These are phyloP conservation scores for Eubucco bourcierii DNA, from an alignment of 2,113 vertebrate genomes.

Conservation along the genomic window DNA sequence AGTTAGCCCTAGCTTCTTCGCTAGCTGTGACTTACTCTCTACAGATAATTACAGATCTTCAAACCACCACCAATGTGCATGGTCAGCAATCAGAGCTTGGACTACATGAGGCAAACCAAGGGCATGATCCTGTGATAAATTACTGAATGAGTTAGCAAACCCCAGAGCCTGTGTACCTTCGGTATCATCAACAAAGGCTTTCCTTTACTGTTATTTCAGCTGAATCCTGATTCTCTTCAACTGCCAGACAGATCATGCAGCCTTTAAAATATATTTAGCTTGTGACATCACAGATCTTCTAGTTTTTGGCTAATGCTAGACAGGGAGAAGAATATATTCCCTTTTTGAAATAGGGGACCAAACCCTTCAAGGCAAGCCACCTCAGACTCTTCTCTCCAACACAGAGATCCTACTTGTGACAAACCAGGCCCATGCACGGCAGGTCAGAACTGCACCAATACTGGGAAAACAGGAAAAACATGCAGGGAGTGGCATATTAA, in stretches of 20 bases:
- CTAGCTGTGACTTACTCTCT: not conserved
- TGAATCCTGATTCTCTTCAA: not conserved
- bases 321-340: not conserved
- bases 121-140: not conserved
- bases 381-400: accelerated
- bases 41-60: not conserved
- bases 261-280: not conserved
- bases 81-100: not conserved
- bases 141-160: not conserved
- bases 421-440: accelerated
- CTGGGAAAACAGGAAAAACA: not conserved
- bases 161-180: not conserved
- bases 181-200: not conserved
- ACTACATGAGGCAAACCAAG: not conserved
- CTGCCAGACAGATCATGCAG: not conserved
- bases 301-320: not conserved
- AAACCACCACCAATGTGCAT: accelerated
- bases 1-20: not conserved
- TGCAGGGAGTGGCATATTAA: accelerated
- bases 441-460: not conserved
- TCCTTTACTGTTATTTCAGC: not conserved
- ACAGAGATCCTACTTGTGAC: too few relatives aligned
- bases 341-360: not conserved
- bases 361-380: not conserved
- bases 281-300: not conserved